Evolutionary conservation across 2,113 vertebrate species (phyloP).

Genomic region (Calypte anna): DNA sequence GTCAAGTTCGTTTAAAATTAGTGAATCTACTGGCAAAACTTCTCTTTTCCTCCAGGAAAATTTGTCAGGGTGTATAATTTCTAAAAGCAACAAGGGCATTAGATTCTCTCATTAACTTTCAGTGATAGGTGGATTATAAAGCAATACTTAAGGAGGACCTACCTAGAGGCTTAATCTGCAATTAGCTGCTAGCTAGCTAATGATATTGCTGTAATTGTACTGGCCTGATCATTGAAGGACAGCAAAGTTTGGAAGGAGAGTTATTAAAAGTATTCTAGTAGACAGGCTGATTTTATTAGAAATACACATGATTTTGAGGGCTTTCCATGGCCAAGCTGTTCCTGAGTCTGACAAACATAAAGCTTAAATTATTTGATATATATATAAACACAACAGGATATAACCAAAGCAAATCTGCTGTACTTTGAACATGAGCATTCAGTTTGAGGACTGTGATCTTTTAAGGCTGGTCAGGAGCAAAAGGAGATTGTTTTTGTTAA

Average conservation of each 20-base stretch:
- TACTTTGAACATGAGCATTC: neutral
- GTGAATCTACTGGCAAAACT: neutral
- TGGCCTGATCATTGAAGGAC: neutral
- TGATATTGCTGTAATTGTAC: neutral
- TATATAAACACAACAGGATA: neutral
- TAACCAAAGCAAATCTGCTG: neutral
- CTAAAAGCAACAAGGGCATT: neutral
- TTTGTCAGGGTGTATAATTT: neutral
- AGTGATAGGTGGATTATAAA: neutral
- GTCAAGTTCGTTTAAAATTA: neutral
- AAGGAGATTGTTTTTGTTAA: neutral
- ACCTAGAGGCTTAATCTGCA: neutral
- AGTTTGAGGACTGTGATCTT: neutral
- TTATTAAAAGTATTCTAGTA: neutral
- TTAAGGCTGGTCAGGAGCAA: neutral
- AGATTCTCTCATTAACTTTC: neutral
- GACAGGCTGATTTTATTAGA: neutral
- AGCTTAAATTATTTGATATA: neutral
- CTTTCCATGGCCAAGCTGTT: neutral
- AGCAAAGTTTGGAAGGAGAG: neutral
- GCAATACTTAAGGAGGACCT: rapidly evolving
- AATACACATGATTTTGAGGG: neutral
- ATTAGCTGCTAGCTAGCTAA: neutral
- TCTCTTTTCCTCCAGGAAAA: neutral
- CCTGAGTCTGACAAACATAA: neutral